Evolutionary conservation across 1,140 invertebrate genomes (phyloP), one percentile per base, ranked within the genome.

Genomic region (Parasteatoda tepidariorum): DNA sequence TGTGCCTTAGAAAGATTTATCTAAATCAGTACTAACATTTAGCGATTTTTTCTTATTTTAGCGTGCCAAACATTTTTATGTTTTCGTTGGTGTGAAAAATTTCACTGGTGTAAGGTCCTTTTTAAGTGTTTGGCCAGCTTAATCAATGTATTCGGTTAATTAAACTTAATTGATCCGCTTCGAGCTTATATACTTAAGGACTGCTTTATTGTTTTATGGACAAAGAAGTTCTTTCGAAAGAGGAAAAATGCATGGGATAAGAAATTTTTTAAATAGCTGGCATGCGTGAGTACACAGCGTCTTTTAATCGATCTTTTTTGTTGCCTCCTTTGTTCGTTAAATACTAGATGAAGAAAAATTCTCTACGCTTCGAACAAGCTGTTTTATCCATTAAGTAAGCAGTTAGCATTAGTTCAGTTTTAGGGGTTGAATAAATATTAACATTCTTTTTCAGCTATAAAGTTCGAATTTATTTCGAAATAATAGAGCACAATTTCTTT

Each of bases 361-460:
- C 54, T 30, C 13, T 31, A 34, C 64, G 38, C 67, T 81, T 33
- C 22, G 22, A 70, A 70, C 64, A 70, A 61, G 30, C 33, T 81
- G 66, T 59, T 81, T 81, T 81, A 81, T 81, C 66, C 66, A 81
- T 81, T 81, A 81, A 81, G 78, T 81, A 81, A 81, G 78, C 78
- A 70, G 78, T 81, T 81, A 70, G 64, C 26, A 70, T 70, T 70
- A 54, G 24, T 34, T 67, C 11, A 18, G 9, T 18, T 24, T 6
- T n/a, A 22, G 64, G 64, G 64, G 22, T n/a, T 3, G 30, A 31
- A 67, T 67, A 67, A 31, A 67, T 34, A 67, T 67, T 64, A 22
- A 4, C 5, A 41, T 41, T 41, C 13, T 6, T 41, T 5, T 6
- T 41, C 13, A 41, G 5, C 38, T 41, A n/a, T n/a, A n/a, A n/a